These are phyloP conservation scores for Struthidea cinerea DNA, from an alignment of 2,113 vertebrate species.

Conservation along the genomic window DNA sequence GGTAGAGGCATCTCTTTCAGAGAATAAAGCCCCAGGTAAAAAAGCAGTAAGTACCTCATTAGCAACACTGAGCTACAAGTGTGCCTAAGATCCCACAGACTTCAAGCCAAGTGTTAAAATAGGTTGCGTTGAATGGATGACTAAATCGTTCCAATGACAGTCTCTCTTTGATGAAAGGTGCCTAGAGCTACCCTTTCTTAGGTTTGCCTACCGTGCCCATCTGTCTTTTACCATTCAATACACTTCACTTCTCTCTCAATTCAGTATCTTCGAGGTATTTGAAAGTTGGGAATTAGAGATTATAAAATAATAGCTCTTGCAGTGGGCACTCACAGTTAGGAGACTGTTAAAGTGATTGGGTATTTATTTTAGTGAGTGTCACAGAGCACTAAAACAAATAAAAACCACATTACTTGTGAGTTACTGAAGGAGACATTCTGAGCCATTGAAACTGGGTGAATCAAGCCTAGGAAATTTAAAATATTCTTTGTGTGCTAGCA, in stretches of 20 bases:
- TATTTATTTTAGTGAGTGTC: neutral
- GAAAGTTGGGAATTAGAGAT: conserved; percentile 32
- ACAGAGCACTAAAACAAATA: conserved; percentile 39
- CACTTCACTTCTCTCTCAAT: conserved; percentile 20
- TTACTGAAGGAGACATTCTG: conserved; percentile 8
- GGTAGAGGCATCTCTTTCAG: neutral
- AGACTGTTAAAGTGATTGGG: conserved; percentile 41
- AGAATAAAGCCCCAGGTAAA: conserved; percentile 23
- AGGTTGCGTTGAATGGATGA: conserved; percentile 6
- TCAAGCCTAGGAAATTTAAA: conserved; percentile 25
- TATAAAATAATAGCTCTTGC: conserved; percentile 44
- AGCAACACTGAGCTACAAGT: conserved; percentile 13
- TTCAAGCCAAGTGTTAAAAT: conserved; percentile 46
- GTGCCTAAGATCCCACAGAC: neutral
- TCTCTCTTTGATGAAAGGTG: conserved; percentile 26
- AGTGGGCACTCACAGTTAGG: conserved; percentile 3
- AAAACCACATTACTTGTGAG: conserved; percentile 27
- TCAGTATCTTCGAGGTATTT: conserved; percentile 34
- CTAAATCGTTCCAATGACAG: conserved; percentile 42
- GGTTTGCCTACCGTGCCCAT: neutral
- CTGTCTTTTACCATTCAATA: conserved; percentile 13
- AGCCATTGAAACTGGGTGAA: neutral
- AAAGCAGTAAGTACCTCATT: conserved; percentile 36
- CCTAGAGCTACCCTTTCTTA: conserved; percentile 2
- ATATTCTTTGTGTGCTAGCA: neutral